Conservation (phyloP, 2,888 invertebrate species). For the Perizoma affinitatum region DNA sequence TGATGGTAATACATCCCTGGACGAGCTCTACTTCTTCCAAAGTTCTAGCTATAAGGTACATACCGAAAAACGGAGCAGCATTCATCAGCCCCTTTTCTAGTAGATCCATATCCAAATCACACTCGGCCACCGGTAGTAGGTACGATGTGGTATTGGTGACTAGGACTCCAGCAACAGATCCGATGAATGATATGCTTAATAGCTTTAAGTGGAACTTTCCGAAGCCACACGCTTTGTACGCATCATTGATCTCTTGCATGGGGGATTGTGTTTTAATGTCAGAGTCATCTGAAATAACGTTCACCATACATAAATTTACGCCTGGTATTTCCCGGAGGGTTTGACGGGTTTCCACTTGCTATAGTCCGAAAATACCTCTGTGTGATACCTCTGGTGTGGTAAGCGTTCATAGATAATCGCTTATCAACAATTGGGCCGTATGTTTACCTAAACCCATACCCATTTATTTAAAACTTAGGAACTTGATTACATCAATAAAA, state of each 20-base stretch:
- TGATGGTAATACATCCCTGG: too few species aligned
- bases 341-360: too few species aligned
- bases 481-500: too few species aligned
- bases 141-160: conserved; percentile 58
- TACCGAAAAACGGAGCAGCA: conserved; percentile 63
- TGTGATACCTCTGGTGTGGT: too few species aligned
- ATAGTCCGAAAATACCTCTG: too few species aligned
- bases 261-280: conserved; percentile 37
- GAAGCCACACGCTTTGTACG: conserved; percentile 59
- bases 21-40: neutral
- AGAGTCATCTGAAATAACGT: conserved; percentile 7
- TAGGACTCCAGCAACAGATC: conserved; percentile 48
- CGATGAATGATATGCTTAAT: conserved; percentile 51
- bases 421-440: too few species aligned
- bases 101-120: conserved; percentile 64
- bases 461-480: too few species aligned
- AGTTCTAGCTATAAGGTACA: conserved; percentile 35
- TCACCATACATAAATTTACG: neutral
- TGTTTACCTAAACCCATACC: too few species aligned
- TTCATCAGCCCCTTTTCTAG: conserved; percentile 63
- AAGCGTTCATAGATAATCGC: too few species aligned
- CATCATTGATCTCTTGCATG: conserved; percentile 61
- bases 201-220: conserved; percentile 62
- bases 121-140: conserved; percentile 63
- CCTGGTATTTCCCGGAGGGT: too few species aligned